Conservation (phyloP, 1,140 invertebrate genomes). For the Doryteuthis pealeii region DNA sequence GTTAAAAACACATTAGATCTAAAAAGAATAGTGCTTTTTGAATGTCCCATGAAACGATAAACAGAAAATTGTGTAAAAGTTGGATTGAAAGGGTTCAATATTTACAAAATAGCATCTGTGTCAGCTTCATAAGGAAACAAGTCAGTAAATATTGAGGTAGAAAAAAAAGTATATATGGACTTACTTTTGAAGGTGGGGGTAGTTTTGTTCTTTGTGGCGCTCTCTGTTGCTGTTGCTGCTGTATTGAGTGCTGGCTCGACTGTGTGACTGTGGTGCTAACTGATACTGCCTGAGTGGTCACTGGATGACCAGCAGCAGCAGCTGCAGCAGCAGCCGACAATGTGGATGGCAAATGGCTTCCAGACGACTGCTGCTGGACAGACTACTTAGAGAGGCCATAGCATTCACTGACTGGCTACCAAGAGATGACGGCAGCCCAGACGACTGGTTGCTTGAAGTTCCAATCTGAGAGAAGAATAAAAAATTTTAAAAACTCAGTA, state of each 20-base stretch:
- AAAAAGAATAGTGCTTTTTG: too few species aligned
- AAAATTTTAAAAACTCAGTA: neutral
- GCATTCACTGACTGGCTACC: constrained; percentile 18
- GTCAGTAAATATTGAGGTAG: too few species aligned
- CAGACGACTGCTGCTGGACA: constrained; percentile 11
- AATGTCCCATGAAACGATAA: too few species aligned
- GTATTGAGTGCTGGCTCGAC: constrained; percentile 45
- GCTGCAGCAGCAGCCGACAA: constrained; percentile 26
- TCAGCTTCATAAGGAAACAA: too few species aligned
- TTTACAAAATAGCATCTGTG: too few species aligned
- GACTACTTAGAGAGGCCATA: constrained; percentile 19
- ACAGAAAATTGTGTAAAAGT: too few species aligned
- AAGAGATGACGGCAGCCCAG: neutral
- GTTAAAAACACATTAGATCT: too few species aligned
- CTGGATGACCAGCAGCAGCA: constrained; percentile 22
- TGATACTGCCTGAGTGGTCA: constrained; percentile 29
- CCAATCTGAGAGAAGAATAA: constrained; percentile 31
- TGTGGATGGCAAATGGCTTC: constrained; percentile 17
- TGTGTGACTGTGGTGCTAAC: constrained; percentile 24
- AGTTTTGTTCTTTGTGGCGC: constrained; percentile 76
- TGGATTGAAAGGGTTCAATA: too few species aligned
- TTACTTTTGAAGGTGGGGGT: constrained; percentile 84
- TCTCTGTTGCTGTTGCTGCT: constrained; percentile 64
- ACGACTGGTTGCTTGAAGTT: constrained; percentile 20
- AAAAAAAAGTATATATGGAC: neutral